Evolutionary conservation across 2,888 invertebrate genomes (phyloP), one percentile per base, ranked within the genome.

Genomic region (Sphecodes monilicornis): DNA sequence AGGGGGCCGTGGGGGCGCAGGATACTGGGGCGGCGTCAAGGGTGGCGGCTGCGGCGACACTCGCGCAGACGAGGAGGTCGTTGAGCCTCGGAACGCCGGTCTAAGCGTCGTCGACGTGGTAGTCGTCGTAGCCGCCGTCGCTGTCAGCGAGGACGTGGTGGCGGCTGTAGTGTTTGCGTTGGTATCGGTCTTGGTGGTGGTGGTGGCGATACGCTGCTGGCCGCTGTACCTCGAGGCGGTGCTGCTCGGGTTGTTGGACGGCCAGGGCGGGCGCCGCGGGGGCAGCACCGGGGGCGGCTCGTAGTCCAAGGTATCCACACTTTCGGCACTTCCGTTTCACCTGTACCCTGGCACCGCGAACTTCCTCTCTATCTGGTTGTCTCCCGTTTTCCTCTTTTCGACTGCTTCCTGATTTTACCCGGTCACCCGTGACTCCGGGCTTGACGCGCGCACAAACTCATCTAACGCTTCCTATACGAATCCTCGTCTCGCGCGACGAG

Each of bases 221-320:
- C 66, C 87, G 82, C 78, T 78, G 64, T 78, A 80, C 87, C 79
- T 88, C 80, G 88, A 84, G 81, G 80, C 83, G 86, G 82, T 86
- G 86, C 73, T 85, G 83, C 77, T 82, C 78, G 72, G 79, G 87
- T 75, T 80, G 85, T 91, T 93, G 90, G 92, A 92, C 92, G 93
- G 93, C 94, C 94, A 93, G 92, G 93, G 93, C 91, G 93, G 94
- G 93, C 93, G 94, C 94, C 94, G 94, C 96, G 95, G 94, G 86
- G 94, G 94, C 94, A 93, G 94, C 95, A 95, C 95, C 94, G 95
- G 95, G 94, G 95, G 95, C 95, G 94, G 95, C 94, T 95, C 95
- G 92, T 93, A 93, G 94, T 94, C 94, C 93, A 94, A 93, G 94
- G 94, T 94, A 95, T 94, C 94, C 94, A 94, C 94, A 95, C 94